phyloP scores from a whole-genome alignment of 2,113 vertebrate species.

The Prochilodus magdalenae region DNA sequence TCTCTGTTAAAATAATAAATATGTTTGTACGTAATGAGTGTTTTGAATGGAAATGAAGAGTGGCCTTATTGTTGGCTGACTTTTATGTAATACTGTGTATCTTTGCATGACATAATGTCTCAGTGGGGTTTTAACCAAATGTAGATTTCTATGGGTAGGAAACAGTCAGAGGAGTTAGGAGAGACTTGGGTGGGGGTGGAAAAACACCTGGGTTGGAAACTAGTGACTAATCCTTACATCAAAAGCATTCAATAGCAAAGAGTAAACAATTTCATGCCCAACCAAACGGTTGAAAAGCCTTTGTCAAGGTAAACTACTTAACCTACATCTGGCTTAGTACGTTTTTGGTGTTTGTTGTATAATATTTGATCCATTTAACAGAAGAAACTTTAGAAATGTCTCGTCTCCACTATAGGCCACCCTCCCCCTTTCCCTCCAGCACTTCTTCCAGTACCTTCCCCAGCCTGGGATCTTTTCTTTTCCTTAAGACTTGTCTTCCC shows the following conservation, averaged over 20 bases:
- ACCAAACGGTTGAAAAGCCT: too few species aligned
- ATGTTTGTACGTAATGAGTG: too few species aligned
- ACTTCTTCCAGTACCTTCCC: slow-evolving; percentile 51
- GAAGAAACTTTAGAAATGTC: not conserved
- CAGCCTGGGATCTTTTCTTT: slow-evolving; percentile 56
- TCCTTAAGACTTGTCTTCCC: slow-evolving; percentile 46
- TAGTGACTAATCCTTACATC: not conserved
- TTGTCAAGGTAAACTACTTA: too few species aligned
- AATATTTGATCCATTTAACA: not conserved
- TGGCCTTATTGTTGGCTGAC: too few species aligned
- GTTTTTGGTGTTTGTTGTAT: not conserved
- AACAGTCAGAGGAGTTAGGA: not conserved
- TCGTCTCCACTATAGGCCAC: not conserved
- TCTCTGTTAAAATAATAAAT: too few species aligned
- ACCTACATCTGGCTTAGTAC: not conserved
- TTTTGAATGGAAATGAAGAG: too few species aligned
- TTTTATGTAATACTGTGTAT: too few species aligned
- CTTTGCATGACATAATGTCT: too few species aligned
- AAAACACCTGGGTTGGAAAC: slow-evolving; percentile 16
- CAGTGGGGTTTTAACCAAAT: not conserved
- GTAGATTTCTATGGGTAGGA: not conserved
- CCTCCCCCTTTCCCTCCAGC: slow-evolving; percentile 43
- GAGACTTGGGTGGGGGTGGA: not conserved
- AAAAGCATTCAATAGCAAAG: not conserved
- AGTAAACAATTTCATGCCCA: not conserved